These are phyloP conservation scores for Styela clava DNA, from an alignment of 23 tunicate species.

Conservation along the genomic window DNA sequence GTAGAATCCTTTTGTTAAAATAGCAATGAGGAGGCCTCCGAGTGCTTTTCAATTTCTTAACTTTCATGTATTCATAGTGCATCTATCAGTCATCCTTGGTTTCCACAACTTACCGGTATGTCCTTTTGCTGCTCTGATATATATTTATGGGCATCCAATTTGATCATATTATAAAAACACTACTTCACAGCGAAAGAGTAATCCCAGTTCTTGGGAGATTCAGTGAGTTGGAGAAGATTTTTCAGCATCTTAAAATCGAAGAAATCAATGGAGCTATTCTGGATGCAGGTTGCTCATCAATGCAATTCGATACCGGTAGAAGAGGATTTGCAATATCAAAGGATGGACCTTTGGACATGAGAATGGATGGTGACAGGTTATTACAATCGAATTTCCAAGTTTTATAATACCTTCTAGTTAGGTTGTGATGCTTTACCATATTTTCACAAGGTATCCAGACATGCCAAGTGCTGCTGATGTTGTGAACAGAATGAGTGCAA, in stretches of 20 bases:
- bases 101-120: too few species aligned
- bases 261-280: constrained; percentile 45
- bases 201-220: constrained; percentile 72
- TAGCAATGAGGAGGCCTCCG: too few species aligned
- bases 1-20: too few species aligned
- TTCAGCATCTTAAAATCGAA: constrained; percentile 9
- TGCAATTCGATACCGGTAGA: constrained; percentile 70
- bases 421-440: neutral
- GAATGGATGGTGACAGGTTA: constrained; percentile 69
- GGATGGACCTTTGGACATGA: constrained; percentile 92
- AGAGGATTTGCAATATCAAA: constrained; percentile 74
- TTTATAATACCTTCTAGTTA: too few species aligned
- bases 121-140: too few species aligned
- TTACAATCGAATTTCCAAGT: too few species aligned
- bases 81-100: too few species aligned
- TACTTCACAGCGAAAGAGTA: constrained; percentile 34
- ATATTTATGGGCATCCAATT: too few species aligned
- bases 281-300: constrained; percentile 89
- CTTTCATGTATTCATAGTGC: too few species aligned
- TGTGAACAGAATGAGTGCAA: constrained; percentile 46
- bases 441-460: neutral
- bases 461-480: constrained; percentile 80
- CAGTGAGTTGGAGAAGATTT: constrained; percentile 49
- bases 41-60: too few species aligned
- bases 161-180: neutral